Evolutionary conservation across 2,888 invertebrate genomes (phyloP).

Genomic region (Geotrupes spiniger): DNA sequence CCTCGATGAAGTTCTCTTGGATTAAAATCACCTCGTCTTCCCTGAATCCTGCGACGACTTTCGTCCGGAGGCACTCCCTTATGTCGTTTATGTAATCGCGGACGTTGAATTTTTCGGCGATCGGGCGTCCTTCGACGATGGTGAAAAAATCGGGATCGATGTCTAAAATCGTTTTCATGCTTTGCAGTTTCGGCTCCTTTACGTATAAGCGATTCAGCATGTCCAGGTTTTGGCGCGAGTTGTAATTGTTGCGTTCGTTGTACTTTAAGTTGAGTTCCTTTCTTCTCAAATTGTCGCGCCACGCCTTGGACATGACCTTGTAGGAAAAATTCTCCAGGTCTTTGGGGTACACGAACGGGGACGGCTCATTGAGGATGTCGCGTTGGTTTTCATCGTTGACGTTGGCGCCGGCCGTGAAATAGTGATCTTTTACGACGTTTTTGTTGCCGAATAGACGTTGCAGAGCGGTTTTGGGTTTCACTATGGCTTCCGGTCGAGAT

Average conservation of each 20-base stretch:
- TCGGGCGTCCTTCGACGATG: constrained; percentile 60
- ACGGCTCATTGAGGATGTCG: constrained; percentile 45
- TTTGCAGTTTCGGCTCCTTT: constrained; percentile 51
- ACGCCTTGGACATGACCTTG: constrained; percentile 47
- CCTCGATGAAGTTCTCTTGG: constrained; percentile 55
- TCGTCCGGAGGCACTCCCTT: constrained; percentile 48
- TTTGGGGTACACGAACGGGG: constrained; percentile 49
- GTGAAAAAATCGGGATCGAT: constrained; percentile 65
- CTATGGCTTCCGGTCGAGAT: constrained; percentile 8
- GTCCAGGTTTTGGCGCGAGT: constrained; percentile 48
- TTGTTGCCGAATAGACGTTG: constrained; percentile 33
- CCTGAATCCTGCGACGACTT: constrained; percentile 46
- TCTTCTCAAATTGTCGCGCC: constrained; percentile 38
- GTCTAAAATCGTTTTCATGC: constrained; percentile 60
- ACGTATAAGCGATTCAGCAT: constrained; percentile 59
- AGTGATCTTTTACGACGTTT: constrained; percentile 33
- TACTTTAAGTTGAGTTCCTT: constrained; percentile 41
- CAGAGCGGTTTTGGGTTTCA: constrained; percentile 29
- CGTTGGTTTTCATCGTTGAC: constrained; percentile 36
- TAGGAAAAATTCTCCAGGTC: constrained; percentile 49
- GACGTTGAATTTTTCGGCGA: constrained; percentile 58
- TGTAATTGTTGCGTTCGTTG: constrained; percentile 42
- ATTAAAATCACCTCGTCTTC: constrained; percentile 52
- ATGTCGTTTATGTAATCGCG: constrained; percentile 55
- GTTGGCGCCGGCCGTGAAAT: constrained; percentile 36